Percentiles rank a stretch among this genome's conserved stretches.
Conservation (phyloP, 2,797 vertebrate species). For the Calcarius lapponicus region DNA sequence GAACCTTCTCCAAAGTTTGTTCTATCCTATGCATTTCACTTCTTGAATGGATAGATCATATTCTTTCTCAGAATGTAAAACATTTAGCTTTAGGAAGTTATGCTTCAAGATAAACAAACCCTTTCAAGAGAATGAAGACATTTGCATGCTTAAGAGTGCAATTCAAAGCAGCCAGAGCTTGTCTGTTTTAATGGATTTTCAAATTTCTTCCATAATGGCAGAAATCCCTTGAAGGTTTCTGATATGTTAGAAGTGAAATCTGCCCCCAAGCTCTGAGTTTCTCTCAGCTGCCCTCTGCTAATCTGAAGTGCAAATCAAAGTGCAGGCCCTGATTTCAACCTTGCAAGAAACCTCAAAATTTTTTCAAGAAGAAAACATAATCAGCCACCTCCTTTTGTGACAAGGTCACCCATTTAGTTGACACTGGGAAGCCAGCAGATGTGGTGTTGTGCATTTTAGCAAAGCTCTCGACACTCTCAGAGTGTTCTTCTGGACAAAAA, state of each 20-base stretch:
- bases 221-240: background rate
- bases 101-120: background rate
- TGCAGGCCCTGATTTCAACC: background rate
- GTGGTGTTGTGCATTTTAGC: background rate
- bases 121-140: background rate
- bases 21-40: background rate
- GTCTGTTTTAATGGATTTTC: background rate
- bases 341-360: background rate
- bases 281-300: background rate
- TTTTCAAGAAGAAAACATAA: background rate
- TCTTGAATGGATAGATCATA: background rate
- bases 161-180: background rate
- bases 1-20: background rate
- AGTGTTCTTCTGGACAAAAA: background rate
- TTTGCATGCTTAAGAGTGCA: background rate
- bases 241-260: background rate
- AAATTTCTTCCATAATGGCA: background rate
- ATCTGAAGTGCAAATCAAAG: background rate
- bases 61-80: background rate
- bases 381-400: background rate
- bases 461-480: background rate
- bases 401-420: background rate
- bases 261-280: background rate
- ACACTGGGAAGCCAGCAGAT: background rate
- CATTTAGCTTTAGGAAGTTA: background rate